Conservation (phyloP, 2,888 invertebrate species). For the Leptinotarsa juncta region DNA sequence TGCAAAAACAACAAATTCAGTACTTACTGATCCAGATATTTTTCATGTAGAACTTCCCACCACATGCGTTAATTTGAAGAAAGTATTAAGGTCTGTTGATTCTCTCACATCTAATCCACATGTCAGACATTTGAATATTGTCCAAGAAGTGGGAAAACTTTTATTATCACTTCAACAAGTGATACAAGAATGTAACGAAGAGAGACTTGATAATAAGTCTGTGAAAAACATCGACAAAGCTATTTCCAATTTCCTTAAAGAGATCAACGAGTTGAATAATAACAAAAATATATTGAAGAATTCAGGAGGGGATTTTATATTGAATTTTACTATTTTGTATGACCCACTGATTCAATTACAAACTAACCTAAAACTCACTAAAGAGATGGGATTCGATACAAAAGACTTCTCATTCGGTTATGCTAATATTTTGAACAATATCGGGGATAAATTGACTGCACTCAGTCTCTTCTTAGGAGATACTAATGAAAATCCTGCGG, state of each 20-base stretch:
- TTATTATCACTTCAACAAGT: conserved; percentile 23
- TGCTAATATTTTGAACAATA: conserved; percentile 41
- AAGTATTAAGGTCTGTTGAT: conserved; percentile 36
- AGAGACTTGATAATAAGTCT: conserved; percentile 49
- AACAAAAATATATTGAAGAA: conserved; percentile 30
- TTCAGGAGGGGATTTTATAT: conserved; percentile 31
- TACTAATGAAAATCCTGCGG: conserved; percentile 35
- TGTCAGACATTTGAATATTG: conserved; percentile 34
- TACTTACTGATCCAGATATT: conserved; percentile 46
- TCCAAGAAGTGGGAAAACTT: conserved; percentile 26
- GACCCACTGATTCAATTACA: conserved; percentile 42
- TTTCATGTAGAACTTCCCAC: conserved; percentile 46
- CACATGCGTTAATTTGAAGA: conserved; percentile 40
- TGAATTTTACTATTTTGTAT: conserved; percentile 36
- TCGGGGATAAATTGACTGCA: conserved; percentile 43
- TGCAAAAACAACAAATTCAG: conserved; percentile 42
- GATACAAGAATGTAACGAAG: conserved; percentile 47
- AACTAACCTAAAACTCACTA: conserved; percentile 45
- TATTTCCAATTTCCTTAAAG: conserved; percentile 29
- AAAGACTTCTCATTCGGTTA: conserved; percentile 50
- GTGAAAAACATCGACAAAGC: conserved; percentile 41
- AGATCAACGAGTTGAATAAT: conserved; percentile 27
- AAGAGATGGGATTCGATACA: conserved; percentile 48
- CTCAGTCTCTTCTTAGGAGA: conserved; percentile 48
- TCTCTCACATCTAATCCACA: conserved; percentile 38